phyloP scores from a whole-genome alignment of 1,140 invertebrate species.

The Magallana angulata region DNA sequence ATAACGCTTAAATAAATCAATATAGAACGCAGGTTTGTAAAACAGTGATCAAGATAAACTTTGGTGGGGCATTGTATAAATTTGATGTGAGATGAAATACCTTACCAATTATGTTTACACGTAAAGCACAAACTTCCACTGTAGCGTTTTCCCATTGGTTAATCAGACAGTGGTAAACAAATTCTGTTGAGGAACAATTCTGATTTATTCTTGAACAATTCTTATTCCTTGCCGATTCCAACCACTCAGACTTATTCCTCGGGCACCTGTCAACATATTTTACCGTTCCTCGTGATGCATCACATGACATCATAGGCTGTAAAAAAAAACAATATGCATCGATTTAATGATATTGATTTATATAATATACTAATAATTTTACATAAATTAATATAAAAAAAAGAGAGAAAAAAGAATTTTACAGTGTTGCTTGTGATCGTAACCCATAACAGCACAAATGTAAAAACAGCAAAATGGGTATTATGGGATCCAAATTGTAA shows the following conservation, averaged over 20 bases:
- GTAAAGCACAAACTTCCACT: not conserved
- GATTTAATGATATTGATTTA: not conserved
- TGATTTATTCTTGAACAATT: not conserved
- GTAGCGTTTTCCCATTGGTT: conserved; percentile 6
- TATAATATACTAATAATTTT: no score
- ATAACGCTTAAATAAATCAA: no score
- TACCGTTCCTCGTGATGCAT: not conserved
- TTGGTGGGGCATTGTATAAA: no score
- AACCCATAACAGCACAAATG: no score
- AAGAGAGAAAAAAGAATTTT: no score
- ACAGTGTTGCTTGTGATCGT: no score
- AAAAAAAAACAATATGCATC: not conserved
- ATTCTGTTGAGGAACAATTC: not conserved
- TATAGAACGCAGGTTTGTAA: no score
- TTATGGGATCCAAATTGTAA: no score
- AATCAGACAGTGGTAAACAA: conserved; percentile 6
- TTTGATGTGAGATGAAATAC: no score
- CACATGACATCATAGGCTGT: not conserved
- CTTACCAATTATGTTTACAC: conserved; percentile 2
- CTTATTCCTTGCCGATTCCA: not conserved
- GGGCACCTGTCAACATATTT: not conserved
- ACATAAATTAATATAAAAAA: no score
- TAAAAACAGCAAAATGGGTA: no score
- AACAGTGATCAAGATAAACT: no score
- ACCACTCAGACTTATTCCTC: not conserved